Conservation (phyloP, 37 sponge, comb jelly and placozoan genomes). For the Chondrosia reniformis region DNA sequence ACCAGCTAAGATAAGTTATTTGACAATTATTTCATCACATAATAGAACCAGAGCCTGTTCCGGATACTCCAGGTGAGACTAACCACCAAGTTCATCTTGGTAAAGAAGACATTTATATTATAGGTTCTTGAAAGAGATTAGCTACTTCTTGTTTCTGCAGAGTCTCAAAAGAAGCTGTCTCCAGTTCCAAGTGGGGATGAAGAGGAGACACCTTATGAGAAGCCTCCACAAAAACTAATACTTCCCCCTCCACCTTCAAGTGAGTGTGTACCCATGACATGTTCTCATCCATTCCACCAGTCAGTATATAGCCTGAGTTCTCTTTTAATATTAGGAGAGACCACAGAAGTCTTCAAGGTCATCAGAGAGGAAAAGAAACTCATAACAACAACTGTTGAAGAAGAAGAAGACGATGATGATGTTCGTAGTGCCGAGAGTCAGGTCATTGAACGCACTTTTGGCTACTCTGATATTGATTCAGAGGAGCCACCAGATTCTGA, state of each 20-base stretch:
- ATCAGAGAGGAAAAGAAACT: neutral
- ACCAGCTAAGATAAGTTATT: no score
- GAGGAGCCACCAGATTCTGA: conserved; percentile 11
- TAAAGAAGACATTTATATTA: neutral
- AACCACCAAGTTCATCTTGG: no score
- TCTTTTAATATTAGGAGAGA: neutral
- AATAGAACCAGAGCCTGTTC: neutral
- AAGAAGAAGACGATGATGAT: neutral
- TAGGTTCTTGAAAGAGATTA: neutral
- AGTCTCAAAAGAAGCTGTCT: neutral
- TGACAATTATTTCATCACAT: no score
- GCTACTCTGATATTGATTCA: neutral
- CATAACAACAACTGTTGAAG: neutral
- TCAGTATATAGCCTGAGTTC: no score
- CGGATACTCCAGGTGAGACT: neutral
- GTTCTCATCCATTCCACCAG: no score
- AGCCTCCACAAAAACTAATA: no score
- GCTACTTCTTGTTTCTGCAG: neutral
- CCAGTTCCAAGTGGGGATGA: neutral
- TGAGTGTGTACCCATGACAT: no score
- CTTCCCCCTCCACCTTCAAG: no score
- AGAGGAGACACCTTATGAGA: neutral
- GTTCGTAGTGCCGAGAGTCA: neutral
- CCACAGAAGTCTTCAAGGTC: neutral
- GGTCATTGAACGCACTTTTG: neutral